Percentiles rank a stretch among this genome's conserved stretches.
phyloP scores from a whole-genome alignment of 2,797 vertebrate species.

The Gephyroberyx darwinii region DNA sequence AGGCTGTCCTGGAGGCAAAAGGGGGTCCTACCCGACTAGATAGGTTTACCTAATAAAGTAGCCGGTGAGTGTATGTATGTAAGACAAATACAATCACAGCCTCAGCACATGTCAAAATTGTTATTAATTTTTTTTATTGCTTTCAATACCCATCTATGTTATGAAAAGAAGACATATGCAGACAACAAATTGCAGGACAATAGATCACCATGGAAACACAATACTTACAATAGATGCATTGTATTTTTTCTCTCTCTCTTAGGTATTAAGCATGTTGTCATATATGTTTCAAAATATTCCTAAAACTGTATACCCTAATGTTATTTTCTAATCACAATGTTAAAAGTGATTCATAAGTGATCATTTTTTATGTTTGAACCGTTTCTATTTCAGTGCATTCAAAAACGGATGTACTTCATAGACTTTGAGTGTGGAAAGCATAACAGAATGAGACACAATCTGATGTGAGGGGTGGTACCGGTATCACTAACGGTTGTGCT shows the following conservation, averaged over 20 bases:
- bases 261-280: no score
- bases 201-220: no score
- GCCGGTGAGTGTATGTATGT: neutral
- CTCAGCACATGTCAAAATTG: neutral
- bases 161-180: neutral
- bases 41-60: no score
- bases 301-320: no score
- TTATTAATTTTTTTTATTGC: neutral
- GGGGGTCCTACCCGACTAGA: no score
- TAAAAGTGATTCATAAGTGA: slow-evolving; percentile 2
- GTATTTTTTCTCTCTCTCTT: no score
- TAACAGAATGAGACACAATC: neutral
- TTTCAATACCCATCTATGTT: neutral
- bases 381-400: neutral
- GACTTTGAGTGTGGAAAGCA: neutral
- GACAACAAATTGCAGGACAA: no score
- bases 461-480: slow-evolving; percentile 19
- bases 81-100: neutral
- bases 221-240: no score
- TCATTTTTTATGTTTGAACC: slow-evolving; percentile 1
- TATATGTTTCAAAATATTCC: no score
- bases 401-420: neutral
- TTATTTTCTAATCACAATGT: neutral
- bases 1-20: no score
- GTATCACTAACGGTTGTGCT: slow-evolving; percentile 15